These are phyloP conservation scores for Melanotaenia parkinsoni DNA, from an alignment of 2,797 vertebrate genomes.

Conservation along the genomic window DNA sequence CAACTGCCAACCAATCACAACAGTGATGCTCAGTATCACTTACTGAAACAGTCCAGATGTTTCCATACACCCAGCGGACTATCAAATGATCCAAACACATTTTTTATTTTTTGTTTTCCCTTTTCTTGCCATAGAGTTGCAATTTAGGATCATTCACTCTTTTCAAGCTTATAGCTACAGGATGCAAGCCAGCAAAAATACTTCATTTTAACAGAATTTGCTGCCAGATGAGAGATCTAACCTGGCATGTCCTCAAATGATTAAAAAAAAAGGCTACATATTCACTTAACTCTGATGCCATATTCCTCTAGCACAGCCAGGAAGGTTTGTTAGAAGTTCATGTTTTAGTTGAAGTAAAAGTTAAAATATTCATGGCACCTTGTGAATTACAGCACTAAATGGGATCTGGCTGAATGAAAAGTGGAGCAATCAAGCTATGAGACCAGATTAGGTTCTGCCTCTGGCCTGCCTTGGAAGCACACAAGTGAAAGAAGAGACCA, in stretches of 20 bases:
- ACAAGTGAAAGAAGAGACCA: constrained; percentile 56
- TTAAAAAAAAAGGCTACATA: constrained; percentile 26
- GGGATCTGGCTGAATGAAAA: constrained; percentile 61
- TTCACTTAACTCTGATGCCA: constrained; percentile 28
- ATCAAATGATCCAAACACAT: constrained; percentile 27
- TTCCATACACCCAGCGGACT: constrained; percentile 8
- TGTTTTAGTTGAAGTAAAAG: constrained; percentile 48
- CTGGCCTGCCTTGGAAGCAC: constrained; percentile 54
- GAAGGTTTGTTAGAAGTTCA: constrained; percentile 40
- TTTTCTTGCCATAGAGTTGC: constrained; percentile 10
- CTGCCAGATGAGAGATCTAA: constrained; percentile 46
- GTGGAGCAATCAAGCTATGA: constrained; percentile 61
- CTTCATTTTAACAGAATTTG: constrained; percentile 42
- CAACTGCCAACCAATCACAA: constrained; percentile 18
- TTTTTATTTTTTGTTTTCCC: constrained; percentile 16
- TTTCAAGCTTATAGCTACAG: constrained; percentile 48
- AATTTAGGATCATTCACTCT: constrained; percentile 38
- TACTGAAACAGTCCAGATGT: constrained; percentile 35
- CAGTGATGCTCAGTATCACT: constrained; percentile 9
- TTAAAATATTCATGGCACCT: constrained; percentile 50
- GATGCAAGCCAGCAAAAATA: constrained; percentile 37
- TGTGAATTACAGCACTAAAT: constrained; percentile 41
- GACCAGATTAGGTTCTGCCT: constrained; percentile 68
- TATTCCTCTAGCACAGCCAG: constrained; percentile 31
- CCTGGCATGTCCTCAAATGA: constrained; percentile 47